phyloP scores from a whole-genome alignment of 2,113 vertebrate genomes.

The Tapirus terrestris region DNA sequence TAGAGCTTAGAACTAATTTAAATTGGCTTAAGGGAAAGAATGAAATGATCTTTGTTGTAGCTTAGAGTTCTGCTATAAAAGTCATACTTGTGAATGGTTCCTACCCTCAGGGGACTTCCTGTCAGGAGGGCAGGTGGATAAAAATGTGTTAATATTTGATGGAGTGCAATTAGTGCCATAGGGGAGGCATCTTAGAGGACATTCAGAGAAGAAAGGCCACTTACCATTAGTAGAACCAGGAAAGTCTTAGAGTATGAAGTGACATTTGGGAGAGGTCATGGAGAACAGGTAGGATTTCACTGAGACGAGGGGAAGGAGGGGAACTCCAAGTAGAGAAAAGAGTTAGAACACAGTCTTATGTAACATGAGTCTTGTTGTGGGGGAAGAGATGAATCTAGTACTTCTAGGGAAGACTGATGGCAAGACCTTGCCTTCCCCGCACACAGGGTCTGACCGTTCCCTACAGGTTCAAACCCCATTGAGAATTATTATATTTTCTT shows the following conservation, averaged over 20 bases:
- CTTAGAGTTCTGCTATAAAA: not conserved
- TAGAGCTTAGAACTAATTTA: not conserved
- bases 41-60: not conserved
- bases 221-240: not conserved
- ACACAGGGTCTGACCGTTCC: not conserved
- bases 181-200: not conserved
- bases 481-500: not conserved
- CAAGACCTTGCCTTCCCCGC: not conserved
- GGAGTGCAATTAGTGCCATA: not conserved
- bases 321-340: not conserved
- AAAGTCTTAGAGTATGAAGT: not conserved
- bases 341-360: not conserved
- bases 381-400: not conserved
- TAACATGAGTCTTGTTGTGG: not conserved
- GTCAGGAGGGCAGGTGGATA: not conserved
- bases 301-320: not conserved
- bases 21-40: not conserved
- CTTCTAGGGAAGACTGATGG: not conserved
- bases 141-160: not conserved
- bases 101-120: not conserved
- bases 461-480: not conserved
- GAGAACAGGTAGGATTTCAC: not conserved
- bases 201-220: not conserved
- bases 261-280: not conserved
- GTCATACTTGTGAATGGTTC: not conserved